These are phyloP conservation scores for Tetramorium parvispinum DNA, from an alignment of 1,140 invertebrate genomes.

Conservation along the genomic window DNA sequence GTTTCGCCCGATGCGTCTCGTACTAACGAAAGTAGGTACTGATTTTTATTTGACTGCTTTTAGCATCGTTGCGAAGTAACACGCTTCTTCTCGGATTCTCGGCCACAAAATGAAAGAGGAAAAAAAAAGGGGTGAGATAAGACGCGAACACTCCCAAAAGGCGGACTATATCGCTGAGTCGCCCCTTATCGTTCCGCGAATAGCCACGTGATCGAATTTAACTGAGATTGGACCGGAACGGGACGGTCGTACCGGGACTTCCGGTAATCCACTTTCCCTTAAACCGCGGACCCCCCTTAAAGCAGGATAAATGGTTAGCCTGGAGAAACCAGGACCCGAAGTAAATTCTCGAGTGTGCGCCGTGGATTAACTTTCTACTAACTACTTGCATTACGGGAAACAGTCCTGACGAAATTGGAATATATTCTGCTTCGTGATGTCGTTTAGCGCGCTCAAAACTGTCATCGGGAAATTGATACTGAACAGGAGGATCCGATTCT, in stretches of 20 bases:
- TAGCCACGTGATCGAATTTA: constrained; percentile 77
- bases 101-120: not conserved
- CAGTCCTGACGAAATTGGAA: constrained; percentile 70
- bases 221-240: constrained; percentile 70
- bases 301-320: constrained; percentile 77
- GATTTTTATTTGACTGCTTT: constrained; percentile 45
- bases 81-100: not conserved
- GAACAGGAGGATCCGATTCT: not conserved
- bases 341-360: constrained; percentile 73
- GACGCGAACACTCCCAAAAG: constrained; percentile 3
- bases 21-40: constrained; percentile 7
- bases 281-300: constrained; percentile 72
- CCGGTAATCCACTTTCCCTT: constrained; percentile 80
- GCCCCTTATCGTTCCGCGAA: constrained; percentile 72
- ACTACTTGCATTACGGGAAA: constrained; percentile 73
- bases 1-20: constrained; percentile 11
- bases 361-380: constrained; percentile 72
- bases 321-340: constrained; percentile 71
- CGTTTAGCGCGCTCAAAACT: constrained; percentile 66
- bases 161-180: constrained; percentile 56
- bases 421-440: constrained; percentile 62
- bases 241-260: constrained; percentile 73
- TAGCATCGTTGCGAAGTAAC: constrained; percentile 23
- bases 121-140: not conserved
- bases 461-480: constrained; percentile 55